These are phyloP conservation scores for Dolomedes plantarius DNA, from an alignment of 2,888 invertebrate species.

Conservation along the genomic window DNA sequence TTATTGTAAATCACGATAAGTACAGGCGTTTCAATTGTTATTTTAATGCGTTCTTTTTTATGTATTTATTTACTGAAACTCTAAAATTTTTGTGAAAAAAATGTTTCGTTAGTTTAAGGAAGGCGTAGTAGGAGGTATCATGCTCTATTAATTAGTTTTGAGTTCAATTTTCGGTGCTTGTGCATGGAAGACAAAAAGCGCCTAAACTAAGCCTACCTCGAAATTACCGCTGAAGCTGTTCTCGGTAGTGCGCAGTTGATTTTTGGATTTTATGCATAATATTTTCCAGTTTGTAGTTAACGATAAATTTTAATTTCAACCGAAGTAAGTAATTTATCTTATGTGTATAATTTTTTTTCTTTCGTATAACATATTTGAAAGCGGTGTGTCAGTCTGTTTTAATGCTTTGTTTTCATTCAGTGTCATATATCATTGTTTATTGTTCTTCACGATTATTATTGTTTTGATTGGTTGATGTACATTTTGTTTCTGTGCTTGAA, in stretches of 20 bases:
- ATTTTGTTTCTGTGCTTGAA: too few relatives aligned
- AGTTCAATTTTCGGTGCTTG: not conserved
- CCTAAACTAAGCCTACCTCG: slow-evolving; percentile 65
- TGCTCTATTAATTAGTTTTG: slow-evolving; percentile 1
- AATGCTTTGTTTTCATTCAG: slow-evolving; percentile 2
- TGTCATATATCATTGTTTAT: not conserved
- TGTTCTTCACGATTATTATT: too few relatives aligned
- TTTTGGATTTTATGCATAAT: slow-evolving; percentile 25
- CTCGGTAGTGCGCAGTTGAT: slow-evolving; percentile 55
- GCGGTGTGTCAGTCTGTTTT: slow-evolving; percentile 22
- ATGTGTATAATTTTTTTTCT: not conserved
- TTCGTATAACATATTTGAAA: not conserved
- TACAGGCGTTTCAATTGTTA: slow-evolving; percentile 57
- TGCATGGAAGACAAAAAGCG: slow-evolving; percentile 57
- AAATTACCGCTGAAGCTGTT: slow-evolving; percentile 60
- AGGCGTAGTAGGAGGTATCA: not conserved
- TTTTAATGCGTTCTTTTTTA: slow-evolving; percentile 48
- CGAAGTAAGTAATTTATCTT: slow-evolving; percentile 46
- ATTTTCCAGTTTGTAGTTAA: slow-evolving; percentile 17
- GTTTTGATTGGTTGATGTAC: too few relatives aligned
- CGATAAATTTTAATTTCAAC: not conserved
- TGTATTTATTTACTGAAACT: slow-evolving; percentile 48
- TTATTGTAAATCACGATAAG: slow-evolving; percentile 59
- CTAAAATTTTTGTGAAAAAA: slow-evolving; percentile 13
- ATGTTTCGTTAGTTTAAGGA: not conserved